Percentiles rank a stretch among this genome's conserved stretches.
These are phyloP conservation scores for Benthosema pterotum DNA, from an alignment of 2,797 vertebrate genomes.

Conservation along the genomic window DNA sequence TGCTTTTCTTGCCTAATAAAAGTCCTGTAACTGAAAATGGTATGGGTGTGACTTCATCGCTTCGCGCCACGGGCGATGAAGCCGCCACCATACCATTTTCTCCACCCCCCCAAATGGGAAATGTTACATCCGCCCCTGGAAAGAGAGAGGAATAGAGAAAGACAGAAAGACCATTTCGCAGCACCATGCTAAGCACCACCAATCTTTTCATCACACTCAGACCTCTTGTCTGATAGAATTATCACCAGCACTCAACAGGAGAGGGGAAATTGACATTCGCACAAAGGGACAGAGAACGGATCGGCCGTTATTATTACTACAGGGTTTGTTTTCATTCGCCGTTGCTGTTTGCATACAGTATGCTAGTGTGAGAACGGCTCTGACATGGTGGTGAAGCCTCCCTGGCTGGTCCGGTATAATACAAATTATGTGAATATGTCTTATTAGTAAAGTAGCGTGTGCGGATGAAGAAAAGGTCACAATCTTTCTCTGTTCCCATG, in stretches of 20 bases:
- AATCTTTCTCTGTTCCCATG: slow-evolving; percentile 78
- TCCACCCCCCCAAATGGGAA: too few relatives aligned
- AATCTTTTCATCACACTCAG: slow-evolving; percentile 61
- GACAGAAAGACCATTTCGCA: slow-evolving; percentile 61
- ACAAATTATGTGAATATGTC: slow-evolving; percentile 70
- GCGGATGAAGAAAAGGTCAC: slow-evolving; percentile 78
- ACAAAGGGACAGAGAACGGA: slow-evolving; percentile 67
- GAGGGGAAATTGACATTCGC: slow-evolving; percentile 74
- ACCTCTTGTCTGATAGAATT: slow-evolving; percentile 75
- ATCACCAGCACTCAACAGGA: slow-evolving; percentile 72
- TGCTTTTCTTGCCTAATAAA: too few relatives aligned
- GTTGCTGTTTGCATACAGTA: slow-evolving; percentile 62
- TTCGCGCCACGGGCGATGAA: too few relatives aligned
- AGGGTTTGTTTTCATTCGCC: slow-evolving; percentile 71
- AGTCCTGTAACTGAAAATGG: too few relatives aligned
- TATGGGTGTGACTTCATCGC: too few relatives aligned
- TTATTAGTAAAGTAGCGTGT: slow-evolving; percentile 64
- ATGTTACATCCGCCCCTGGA: too few relatives aligned
- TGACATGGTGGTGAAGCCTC: slow-evolving; percentile 57
- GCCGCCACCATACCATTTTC: too few relatives aligned
- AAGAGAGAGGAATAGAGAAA: slow-evolving; percentile 43
- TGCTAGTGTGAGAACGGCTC: slow-evolving; percentile 62
- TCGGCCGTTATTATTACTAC: slow-evolving; percentile 63
- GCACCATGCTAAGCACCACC: slow-evolving; percentile 64
- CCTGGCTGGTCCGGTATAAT: slow-evolving; percentile 50